A percentile compares a stretch with the other conserved stretches of the same genome.
These are phyloP conservation scores for Oscheius myriophilus DNA, from an alignment of 2,888 invertebrate species.

Conservation along the genomic window DNA sequence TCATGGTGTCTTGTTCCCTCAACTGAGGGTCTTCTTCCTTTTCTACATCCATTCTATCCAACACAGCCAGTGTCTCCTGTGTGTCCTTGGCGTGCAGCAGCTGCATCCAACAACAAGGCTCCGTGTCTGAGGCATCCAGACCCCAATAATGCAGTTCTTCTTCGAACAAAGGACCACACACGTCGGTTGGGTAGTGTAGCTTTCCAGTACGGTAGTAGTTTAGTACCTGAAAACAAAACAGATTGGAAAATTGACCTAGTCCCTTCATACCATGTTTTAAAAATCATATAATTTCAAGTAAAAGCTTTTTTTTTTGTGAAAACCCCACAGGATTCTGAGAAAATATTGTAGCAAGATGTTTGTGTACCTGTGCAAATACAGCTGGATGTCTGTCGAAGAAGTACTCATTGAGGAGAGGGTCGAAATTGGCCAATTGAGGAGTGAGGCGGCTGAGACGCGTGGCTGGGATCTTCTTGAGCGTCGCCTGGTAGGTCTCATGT, in stretches of 20 bases:
- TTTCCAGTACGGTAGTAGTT: conserved; percentile 84
- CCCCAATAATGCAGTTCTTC: conserved; percentile 97
- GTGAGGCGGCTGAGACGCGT: conserved; percentile 82
- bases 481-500: conserved; percentile 79
- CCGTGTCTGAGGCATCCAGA: conserved; percentile 97
- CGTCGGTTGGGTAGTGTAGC: conserved; percentile 98
- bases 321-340: too few relatives aligned
- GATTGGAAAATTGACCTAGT: too few relatives aligned
- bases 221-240: conserved; percentile 79
- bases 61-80: conserved; percentile 95
- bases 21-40: conserved; percentile 64
- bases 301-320: too few relatives aligned
- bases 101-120: conserved; percentile 98
- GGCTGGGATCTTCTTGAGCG: conserved; percentile 88
- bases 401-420: conserved; percentile 98
- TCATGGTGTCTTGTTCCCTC: conserved; percentile 83
- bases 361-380: conserved; percentile 78
- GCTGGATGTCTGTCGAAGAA: conserved; percentile 90
- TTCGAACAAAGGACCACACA: conserved; percentile 97
- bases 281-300: too few relatives aligned
- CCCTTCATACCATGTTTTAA: too few relatives aligned
- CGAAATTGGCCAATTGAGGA: conserved; percentile 97
- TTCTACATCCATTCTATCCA: conserved; percentile 95
- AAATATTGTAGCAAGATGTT: too few relatives aligned
- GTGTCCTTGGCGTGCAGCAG: conserved; percentile 79